A percentile compares a stretch with the other conserved stretches of the same genome.
Conservation (phyloP, 2,113 vertebrate species). For the Brachypodius melanocephalos region DNA sequence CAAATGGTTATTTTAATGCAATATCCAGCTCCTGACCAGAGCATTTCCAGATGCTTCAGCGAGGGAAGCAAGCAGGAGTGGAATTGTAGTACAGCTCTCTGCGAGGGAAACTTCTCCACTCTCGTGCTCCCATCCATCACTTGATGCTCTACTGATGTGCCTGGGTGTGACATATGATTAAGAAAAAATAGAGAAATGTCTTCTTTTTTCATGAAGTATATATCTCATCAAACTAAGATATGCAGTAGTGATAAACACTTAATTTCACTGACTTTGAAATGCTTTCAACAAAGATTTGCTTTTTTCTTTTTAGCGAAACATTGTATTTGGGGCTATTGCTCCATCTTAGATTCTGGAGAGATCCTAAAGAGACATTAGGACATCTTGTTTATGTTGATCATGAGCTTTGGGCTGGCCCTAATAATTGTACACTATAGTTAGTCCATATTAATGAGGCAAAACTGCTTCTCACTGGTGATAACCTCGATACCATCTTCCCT, state of each 20-base stretch:
- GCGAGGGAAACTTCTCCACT: neutral
- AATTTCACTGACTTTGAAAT: neutral
- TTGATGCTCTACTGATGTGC: neutral
- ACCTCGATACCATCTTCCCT: neutral
- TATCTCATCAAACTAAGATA: neutral
- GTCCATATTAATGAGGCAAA: neutral
- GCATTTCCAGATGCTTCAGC: constrained; percentile 15
- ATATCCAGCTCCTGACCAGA: neutral
- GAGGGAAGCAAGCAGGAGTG: neutral
- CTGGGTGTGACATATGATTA: neutral
- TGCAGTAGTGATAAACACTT: neutral
- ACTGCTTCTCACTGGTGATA: neutral
- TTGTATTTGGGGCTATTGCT: neutral
- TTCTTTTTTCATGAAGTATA: neutral
- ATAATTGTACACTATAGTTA: neutral
- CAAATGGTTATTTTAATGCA: neutral
- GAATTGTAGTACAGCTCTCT: neutral
- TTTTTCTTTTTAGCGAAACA: neutral
- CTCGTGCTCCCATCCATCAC: neutral
- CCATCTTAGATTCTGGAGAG: neutral
- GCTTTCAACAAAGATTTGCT: neutral
- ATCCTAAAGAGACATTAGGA: neutral
- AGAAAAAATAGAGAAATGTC: neutral
- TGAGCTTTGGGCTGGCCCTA: neutral
- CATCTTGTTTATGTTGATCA: constrained; percentile 26